A percentile compares a stretch with the other conserved stretches of the same genome.
Conservation (phyloP, 2,797 vertebrate species). For the Tauraco hartlaubi region DNA sequence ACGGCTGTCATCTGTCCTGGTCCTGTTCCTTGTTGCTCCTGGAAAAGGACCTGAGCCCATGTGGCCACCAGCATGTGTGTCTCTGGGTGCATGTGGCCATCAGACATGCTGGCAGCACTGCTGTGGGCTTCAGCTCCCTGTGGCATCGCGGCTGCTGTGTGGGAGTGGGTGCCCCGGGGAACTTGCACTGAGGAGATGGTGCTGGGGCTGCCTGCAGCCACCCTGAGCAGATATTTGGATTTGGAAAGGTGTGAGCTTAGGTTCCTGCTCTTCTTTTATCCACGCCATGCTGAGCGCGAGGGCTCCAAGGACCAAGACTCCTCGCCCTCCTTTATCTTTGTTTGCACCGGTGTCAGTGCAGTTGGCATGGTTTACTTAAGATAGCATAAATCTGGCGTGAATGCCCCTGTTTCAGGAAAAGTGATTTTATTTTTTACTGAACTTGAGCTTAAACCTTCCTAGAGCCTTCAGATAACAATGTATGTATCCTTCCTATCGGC, state of each 20-base stretch:
- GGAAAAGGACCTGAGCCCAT: background rate
- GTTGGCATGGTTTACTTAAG: conserved; percentile 29
- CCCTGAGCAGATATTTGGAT: background rate
- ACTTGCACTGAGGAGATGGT: background rate
- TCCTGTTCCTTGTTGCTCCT: background rate
- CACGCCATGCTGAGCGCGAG: background rate
- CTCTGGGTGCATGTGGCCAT: background rate
- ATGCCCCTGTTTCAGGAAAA: conserved; percentile 21
- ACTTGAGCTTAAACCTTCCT: conserved; percentile 37
- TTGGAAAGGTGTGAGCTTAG: background rate
- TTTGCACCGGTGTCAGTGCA: background rate
- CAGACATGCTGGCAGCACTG: background rate
- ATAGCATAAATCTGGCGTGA: background rate
- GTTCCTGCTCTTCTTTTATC: background rate
- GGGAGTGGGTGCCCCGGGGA: background rate
- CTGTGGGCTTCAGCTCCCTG: background rate
- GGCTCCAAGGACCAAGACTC: background rate
- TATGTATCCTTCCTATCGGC: background rate
- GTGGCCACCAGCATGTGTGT: background rate
- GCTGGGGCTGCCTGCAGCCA: accelerated
- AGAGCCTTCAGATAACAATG: background rate
- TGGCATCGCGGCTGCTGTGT: background rate
- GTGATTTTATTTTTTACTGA: conserved; percentile 2
- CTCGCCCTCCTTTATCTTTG: background rate
- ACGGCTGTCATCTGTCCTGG: background rate